A percentile compares a stretch with the other conserved stretches of the same genome.
Evolutionary conservation across 2,797 vertebrate species (phyloP).

Genomic region (Sphaeramia orbicularis): DNA sequence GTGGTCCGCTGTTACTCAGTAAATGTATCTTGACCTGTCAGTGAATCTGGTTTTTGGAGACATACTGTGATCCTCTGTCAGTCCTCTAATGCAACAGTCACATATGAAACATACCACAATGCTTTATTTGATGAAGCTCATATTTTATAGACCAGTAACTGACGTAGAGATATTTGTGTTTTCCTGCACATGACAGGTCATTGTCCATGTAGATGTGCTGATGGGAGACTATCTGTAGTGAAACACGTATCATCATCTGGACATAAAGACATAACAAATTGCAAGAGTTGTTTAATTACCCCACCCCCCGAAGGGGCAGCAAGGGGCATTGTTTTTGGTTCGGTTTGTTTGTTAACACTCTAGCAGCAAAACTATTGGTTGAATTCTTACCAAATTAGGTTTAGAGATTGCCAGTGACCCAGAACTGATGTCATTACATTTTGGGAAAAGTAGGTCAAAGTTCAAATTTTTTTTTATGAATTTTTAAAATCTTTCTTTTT

Average conservation of each 20-base stretch:
- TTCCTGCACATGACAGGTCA: neutral
- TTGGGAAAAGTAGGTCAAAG: too few species aligned
- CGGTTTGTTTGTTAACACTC: too few species aligned
- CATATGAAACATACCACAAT: neutral
- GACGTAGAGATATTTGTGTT: neutral
- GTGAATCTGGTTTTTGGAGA: neutral
- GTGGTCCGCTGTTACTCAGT: neutral
- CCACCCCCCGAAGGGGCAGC: too few species aligned
- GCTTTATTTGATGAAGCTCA: neutral
- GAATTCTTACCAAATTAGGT: too few species aligned
- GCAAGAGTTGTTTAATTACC: neutral
- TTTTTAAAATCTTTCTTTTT: too few species aligned
- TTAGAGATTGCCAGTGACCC: too few species aligned
- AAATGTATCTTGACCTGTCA: neutral
- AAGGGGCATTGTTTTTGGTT: too few species aligned
- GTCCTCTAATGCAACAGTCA: too few species aligned
- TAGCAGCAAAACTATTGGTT: too few species aligned
- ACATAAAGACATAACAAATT: slow-evolving; percentile 6
- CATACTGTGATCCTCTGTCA: too few species aligned
- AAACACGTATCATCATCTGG: slow-evolving; percentile 29
- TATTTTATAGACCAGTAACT: neutral
- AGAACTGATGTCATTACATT: too few species aligned
- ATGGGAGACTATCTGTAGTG: slow-evolving; percentile 12
- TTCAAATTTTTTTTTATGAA: too few species aligned
- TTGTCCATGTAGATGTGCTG: slow-evolving; percentile 6